A percentile compares a stretch with the other conserved stretches of the same genome.
Evolutionary conservation across 2,888 invertebrate species (phyloP).

Genomic region (Acrobasis consociella): DNA sequence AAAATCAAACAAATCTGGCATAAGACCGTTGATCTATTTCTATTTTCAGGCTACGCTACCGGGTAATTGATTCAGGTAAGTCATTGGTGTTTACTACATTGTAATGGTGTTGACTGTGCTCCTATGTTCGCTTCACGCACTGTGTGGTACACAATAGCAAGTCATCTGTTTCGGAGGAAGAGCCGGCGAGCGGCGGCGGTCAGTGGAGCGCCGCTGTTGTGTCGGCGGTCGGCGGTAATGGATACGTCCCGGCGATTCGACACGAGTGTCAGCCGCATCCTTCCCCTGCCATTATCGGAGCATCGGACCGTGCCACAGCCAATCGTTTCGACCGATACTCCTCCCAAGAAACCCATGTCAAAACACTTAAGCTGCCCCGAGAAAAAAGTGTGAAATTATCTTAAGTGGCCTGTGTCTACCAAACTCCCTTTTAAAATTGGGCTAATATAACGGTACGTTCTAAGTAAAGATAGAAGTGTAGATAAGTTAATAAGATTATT

Average conservation of each 20-base stretch:
- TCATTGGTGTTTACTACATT: conserved; percentile 33
- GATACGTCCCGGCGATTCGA: conserved; percentile 64
- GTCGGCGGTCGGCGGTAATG: conserved; percentile 47
- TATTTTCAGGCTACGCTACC: conserved; percentile 28
- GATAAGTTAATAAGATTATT: conserved; percentile 82
- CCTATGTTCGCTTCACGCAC: conserved; percentile 63
- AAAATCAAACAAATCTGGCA: too few relatives aligned
- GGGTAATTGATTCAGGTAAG: conserved; percentile 37
- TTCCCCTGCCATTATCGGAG: conserved; percentile 50
- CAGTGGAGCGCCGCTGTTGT: conserved; percentile 29
- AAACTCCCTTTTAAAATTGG: conserved; percentile 69
- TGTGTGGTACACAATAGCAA: conserved; percentile 46
- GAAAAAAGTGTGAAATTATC: conserved; percentile 78
- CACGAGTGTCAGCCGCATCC: conserved; percentile 64
- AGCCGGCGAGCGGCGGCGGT: conserved; percentile 35
- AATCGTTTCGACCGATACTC: conserved; percentile 42
- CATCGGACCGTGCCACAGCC: conserved; percentile 47
- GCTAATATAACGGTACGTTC: conserved; percentile 76
- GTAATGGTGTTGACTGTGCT: conserved; percentile 26
- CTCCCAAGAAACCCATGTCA: conserved; percentile 52
- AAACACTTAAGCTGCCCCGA: conserved; percentile 64
- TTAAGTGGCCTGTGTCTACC: conserved; percentile 72
- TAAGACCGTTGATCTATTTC: not conserved
- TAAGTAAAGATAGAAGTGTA: conserved; percentile 79
- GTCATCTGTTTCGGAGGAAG: conserved; percentile 44